Evolutionary conservation across 2,113 vertebrate species (phyloP).

Genomic region (Columba livia): DNA sequence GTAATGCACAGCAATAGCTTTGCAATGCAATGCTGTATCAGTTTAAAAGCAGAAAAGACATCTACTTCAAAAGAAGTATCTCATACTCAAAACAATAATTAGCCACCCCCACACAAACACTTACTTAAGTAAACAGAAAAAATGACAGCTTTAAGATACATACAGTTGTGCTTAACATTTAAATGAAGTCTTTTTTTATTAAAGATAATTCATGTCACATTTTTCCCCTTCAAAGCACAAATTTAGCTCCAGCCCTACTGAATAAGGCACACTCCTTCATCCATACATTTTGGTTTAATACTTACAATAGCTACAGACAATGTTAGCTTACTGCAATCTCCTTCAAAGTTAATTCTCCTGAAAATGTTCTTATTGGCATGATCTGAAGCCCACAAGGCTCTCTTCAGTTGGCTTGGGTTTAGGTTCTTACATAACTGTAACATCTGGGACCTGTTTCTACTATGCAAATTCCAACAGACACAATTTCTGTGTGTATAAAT

Average conservation of each 20-base stretch:
- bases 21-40: neutral
- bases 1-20: neutral
- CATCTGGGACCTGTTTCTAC: slow-evolving; percentile 33
- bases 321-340: neutral
- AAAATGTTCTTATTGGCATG: neutral
- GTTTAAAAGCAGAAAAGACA: neutral
- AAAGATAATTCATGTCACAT: neutral
- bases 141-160: neutral
- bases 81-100: neutral
- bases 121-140: neutral
- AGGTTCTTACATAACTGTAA: slow-evolving; percentile 44
- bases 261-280: neutral
- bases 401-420: slow-evolving; percentile 14
- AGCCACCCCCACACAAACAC: neutral
- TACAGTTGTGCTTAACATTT: neutral
- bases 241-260: neutral
- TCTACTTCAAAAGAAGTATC: neutral
- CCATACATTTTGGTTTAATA: neutral
- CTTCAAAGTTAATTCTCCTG: neutral
- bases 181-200: neutral
- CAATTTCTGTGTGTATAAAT: neutral
- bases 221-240: neutral
- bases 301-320: neutral
- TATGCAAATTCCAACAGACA: neutral
- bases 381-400: slow-evolving; percentile 23